Percentiles rank a stretch among this genome's conserved stretches.
Evolutionary conservation across 2,888 invertebrate species (phyloP).

Genomic region (Argyresthia albistria): DNA sequence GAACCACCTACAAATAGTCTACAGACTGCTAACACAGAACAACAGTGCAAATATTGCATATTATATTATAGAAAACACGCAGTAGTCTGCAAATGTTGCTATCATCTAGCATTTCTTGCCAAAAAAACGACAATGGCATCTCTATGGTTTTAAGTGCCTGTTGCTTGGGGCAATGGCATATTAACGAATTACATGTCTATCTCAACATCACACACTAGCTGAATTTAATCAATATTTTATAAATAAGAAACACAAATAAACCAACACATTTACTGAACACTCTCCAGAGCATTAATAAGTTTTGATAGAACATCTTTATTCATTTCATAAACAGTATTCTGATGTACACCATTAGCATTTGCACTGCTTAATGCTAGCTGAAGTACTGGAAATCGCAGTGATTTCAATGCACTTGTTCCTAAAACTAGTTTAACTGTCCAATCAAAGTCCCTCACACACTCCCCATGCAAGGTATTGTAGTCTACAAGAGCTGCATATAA

Average conservation of each 20-base stretch:
- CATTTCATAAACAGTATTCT: conserved; percentile 32
- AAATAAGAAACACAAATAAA: neutral
- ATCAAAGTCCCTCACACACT: conserved; percentile 32
- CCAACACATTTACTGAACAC: conserved; percentile 8
- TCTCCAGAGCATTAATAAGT: conserved; percentile 36
- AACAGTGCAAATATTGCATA: too few species aligned
- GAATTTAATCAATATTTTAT: too few species aligned
- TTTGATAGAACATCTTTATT: conserved; percentile 34
- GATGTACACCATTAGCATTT: conserved; percentile 19
- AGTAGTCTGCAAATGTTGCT: too few species aligned
- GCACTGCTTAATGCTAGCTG: conserved; percentile 33
- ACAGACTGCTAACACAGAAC: too few species aligned
- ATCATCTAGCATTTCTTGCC: too few species aligned
- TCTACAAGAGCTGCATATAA: conserved; percentile 26
- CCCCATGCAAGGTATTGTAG: conserved; percentile 31
- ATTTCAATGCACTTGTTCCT: conserved; percentile 45
- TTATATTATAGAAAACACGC: too few species aligned
- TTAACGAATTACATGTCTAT: too few species aligned
- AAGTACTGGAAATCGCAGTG: conserved; percentile 34
- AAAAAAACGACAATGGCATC: too few species aligned
- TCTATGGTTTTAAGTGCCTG: too few species aligned
- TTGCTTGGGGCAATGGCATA: too few species aligned
- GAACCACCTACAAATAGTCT: too few species aligned
- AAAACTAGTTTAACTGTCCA: conserved; percentile 41
- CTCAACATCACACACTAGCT: too few species aligned